Conservation (phyloP, 2,888 invertebrate genomes). For the Ophion costatus region DNA sequence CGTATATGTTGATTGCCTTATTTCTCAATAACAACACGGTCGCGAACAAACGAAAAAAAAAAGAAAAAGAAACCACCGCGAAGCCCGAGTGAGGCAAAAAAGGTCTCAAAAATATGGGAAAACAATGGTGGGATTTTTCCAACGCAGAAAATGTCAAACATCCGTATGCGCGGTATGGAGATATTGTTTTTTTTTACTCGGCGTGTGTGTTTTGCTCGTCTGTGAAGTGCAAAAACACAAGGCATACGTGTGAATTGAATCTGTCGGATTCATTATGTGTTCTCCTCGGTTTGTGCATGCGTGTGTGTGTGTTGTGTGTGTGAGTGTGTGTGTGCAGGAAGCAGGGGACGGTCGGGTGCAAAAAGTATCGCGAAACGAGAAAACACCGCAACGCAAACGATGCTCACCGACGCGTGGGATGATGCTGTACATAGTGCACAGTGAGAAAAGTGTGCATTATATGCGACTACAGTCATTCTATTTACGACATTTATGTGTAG, state of each 20-base stretch:
- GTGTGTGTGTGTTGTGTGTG: slow-evolving; percentile 20
- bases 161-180: slow-evolving; percentile 7
- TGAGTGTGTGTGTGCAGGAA: slow-evolving; percentile 10
- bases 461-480: slow-evolving; percentile 4
- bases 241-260: slow-evolving; percentile 1
- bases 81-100: slow-evolving; percentile 3
- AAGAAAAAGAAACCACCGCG: not conserved
- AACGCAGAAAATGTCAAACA: not conserved
- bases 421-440: slow-evolving; percentile 4
- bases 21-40: not conserved
- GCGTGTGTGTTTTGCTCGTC: not conserved
- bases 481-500: not conserved
- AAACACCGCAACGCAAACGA: slow-evolving; percentile 30
- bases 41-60: not conserved
- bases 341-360: not conserved
- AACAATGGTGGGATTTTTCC: not conserved
- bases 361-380: slow-evolving; percentile 50
- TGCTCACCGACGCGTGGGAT: slow-evolving; percentile 46
- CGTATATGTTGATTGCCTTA: not conserved
- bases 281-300: not conserved
- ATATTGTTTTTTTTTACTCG: not conserved
- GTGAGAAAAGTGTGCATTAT: slow-evolving; percentile 34
- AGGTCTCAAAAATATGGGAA: slow-evolving; percentile 1
- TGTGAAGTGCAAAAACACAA: not conserved
- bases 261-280: slow-evolving; percentile 4